Evolutionary conservation across 2,797 vertebrate genomes (phyloP), one percentile per base, ranked within the genome.

Genomic region (Poliocrania exsul): DNA sequence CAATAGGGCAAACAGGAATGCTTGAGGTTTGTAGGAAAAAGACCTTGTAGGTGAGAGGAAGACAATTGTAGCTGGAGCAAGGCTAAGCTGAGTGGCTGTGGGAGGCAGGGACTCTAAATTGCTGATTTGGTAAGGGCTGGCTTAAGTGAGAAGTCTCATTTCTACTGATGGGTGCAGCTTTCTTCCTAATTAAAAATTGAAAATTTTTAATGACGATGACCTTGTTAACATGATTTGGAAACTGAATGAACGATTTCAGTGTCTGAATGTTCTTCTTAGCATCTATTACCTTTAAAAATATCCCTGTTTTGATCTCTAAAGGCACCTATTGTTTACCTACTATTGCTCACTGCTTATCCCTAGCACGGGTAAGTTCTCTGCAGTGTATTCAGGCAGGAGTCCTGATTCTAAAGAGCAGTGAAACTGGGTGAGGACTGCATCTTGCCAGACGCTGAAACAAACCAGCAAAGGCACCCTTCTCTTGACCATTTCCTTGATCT

Each of bases 161-260:
- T 70, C 47, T 73, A 13, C 35, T 29, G 31, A 16, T 14, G 5
- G 6, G 8, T 23, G 5, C 3, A 5, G 0, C 17, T 0, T 42
- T 74, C 46, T 61, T 72, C 5, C 47, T 54, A 47, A 62, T 31
- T 57, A 65, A 86, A 92, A 84, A 61, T 72, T 16, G 33, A 5
- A 17, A 6, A 9, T 44, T 79, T 88, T 82, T 73, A 17, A 15
- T 26, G 11, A 13, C 7, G 7, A 8, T 81, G 44, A 46, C 19
- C 17, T 86, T 80, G 42, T 57, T n/a, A 70, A 37, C 15, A 14
- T 33, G 35, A 26, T 65, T 85, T 75, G 38, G 38, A 81, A 86
- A 33, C 2, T 2, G 9, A 81, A 57, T 57, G 4, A 61, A 57
- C 0, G 0, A 66, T 86, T 46, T 50, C n/a, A 33, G 31, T 50